Percentiles rank a stretch among this genome's conserved stretches.
These are phyloP conservation scores for Coelopa pilipes DNA, from an alignment of 2,888 invertebrate genomes.

Conservation along the genomic window DNA sequence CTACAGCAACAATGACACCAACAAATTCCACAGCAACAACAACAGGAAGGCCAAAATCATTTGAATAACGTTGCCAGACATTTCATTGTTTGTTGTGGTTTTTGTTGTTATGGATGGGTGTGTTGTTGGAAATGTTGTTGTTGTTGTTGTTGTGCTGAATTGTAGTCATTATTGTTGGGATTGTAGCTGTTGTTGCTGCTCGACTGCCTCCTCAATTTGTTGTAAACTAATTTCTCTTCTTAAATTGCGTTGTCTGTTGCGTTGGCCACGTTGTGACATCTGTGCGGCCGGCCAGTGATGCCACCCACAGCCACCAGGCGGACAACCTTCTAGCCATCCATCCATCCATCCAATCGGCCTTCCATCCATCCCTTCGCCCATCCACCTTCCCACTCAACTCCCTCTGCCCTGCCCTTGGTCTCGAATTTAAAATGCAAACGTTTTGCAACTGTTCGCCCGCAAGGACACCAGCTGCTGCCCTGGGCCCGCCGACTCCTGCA, in stretches of 20 bases:
- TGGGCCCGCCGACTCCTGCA: background rate
- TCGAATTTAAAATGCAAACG: constrained; percentile 31
- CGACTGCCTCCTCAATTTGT: constrained; percentile 22
- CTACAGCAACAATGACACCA: background rate
- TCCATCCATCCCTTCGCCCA: background rate
- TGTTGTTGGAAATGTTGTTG: background rate
- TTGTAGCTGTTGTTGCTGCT: too few relatives aligned
- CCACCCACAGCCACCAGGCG: background rate
- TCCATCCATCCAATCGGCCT: too few relatives aligned
- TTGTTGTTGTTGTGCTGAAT: constrained; percentile 6
- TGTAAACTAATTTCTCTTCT: constrained; percentile 34
- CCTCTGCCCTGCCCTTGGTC: background rate
- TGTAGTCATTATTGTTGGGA: background rate
- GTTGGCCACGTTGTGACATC: constrained; percentile 20
- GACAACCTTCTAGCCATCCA: background rate
- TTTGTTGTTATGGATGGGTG: background rate
- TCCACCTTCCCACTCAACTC: background rate
- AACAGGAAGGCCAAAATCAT: constrained; percentile 14
- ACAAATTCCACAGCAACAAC: constrained; percentile 13
- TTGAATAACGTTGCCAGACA: background rate
- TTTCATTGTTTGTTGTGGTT: constrained; percentile 11
- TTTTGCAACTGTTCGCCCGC: constrained; percentile 23
- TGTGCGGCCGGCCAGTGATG: background rate
- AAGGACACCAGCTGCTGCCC: background rate
- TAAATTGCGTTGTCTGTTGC: constrained; percentile 32